A percentile compares a stretch with the other conserved stretches of the same genome.
Evolutionary conservation across 1,140 invertebrate species (phyloP).

Genomic region (Platyura marginata): DNA sequence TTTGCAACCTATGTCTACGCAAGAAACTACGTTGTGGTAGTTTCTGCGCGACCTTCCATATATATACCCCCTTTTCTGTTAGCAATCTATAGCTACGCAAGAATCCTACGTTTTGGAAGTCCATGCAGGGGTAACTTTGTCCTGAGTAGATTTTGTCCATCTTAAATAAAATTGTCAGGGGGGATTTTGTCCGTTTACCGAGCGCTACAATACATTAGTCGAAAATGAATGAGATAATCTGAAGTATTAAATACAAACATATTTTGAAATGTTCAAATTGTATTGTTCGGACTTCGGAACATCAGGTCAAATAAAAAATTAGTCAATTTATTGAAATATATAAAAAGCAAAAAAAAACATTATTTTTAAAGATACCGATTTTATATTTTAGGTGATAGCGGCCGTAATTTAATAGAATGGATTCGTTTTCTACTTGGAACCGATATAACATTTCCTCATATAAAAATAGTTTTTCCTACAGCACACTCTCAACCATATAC

Average conservation of each 20-base stretch:
- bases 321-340: background rate
- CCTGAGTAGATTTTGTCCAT: no score
- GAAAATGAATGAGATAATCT: background rate
- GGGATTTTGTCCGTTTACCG: no score
- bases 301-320: background rate
- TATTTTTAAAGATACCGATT: conserved; percentile 6
- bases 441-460: conserved; percentile 42
- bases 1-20: no score
- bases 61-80: no score
- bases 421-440: conserved; percentile 34
- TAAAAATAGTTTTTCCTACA: conserved; percentile 49
- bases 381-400: conserved; percentile 35
- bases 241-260: no score
- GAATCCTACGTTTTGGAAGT: no score
- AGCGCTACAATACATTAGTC: no score
- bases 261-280: background rate
- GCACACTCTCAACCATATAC: conserved; percentile 48
- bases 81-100: no score
- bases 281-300: background rate
- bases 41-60: no score
- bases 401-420: conserved; percentile 40
- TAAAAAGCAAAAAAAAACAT: conserved; percentile 1
- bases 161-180: no score
- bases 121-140: no score
- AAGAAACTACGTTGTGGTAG: no score